phyloP scores from a whole-genome alignment of 1,140 invertebrate genomes.

The Acromyrmex heyeri region DNA sequence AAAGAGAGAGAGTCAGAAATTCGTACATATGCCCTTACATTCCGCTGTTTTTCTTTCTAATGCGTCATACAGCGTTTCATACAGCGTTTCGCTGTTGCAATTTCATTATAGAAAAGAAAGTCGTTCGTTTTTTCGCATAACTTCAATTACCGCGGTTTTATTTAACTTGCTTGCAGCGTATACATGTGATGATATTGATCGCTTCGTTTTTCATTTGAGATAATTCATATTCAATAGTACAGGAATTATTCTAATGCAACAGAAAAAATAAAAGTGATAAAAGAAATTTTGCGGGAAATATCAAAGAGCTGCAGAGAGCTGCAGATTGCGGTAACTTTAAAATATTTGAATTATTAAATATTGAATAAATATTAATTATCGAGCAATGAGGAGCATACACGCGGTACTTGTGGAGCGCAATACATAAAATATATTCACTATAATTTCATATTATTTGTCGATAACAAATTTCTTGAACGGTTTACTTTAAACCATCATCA shows the following conservation, averaged over 20 bases:
- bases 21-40: neutral
- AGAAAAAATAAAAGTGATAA: neutral
- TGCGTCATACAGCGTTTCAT: neutral
- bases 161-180: neutral
- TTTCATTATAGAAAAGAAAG: conserved; percentile 13
- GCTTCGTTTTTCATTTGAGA: neutral
- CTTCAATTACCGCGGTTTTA: conserved; percentile 24
- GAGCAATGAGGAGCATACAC: neutral
- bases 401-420: too few relatives aligned
- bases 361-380: too few relatives aligned
- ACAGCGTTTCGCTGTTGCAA: neutral
- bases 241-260: neutral
- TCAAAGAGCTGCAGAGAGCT: neutral
- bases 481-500: too few relatives aligned
- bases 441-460: too few relatives aligned
- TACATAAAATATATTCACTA: too few relatives aligned
- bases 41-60: neutral
- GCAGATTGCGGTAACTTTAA: neutral
- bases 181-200: conserved; percentile 19
- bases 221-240: neutral
- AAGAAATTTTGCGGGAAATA: neutral
- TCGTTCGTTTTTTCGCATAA: neutral
- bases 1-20: conserved; percentile 9
- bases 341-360: neutral
- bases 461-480: too few relatives aligned